Conservation (phyloP, 2,797 vertebrate species). For the Cottoperca gobio region DNA sequence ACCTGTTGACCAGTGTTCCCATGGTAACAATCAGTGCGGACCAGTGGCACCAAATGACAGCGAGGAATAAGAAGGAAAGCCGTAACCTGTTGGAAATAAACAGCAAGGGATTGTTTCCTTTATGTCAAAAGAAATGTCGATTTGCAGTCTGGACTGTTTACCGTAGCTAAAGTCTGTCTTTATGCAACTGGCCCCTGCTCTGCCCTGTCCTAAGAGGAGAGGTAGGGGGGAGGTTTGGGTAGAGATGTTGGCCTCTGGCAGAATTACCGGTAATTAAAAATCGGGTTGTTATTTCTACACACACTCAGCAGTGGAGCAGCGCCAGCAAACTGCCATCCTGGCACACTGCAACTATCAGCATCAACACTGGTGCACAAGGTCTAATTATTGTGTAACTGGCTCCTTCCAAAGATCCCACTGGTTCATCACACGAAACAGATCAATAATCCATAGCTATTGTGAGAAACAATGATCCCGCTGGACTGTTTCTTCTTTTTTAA, state of each 20-base stretch:
- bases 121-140: not conserved
- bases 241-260: slow-evolving; percentile 28
- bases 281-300: slow-evolving; percentile 49
- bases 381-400: slow-evolving; percentile 38
- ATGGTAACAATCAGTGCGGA: not conserved
- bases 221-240: slow-evolving; percentile 13
- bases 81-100: not conserved
- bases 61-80: not conserved
- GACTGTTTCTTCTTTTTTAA: not conserved
- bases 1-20: not conserved
- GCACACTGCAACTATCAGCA: slow-evolving; percentile 40
- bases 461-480: not conserved
- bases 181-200: not conserved
- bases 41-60: not conserved
- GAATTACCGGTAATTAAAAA: slow-evolving; percentile 58
- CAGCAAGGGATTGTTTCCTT: not conserved
- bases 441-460: slow-evolving; percentile 8
- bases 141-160: not conserved
- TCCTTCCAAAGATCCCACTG: not conserved
- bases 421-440: slow-evolving; percentile 30
- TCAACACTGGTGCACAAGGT: slow-evolving; percentile 21
- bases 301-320: slow-evolving; percentile 23
- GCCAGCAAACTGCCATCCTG: slow-evolving; percentile 26
- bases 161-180: not conserved
- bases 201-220: not conserved